phyloP scores from a whole-genome alignment of 2,888 invertebrate species.

The Archips crataeganus region DNA sequence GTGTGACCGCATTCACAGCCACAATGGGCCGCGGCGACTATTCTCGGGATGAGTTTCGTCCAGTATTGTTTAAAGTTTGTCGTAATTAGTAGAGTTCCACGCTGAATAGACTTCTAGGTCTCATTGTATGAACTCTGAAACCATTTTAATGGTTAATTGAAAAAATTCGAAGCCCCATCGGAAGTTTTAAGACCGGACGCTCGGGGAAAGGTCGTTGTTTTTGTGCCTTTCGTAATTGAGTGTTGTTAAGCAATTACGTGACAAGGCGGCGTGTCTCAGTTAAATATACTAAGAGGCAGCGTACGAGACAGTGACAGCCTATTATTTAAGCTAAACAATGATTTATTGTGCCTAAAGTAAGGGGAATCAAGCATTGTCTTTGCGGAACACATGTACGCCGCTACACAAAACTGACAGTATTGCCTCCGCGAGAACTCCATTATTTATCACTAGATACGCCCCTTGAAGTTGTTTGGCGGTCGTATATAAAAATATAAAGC shows the following conservation, averaged over 20 bases:
- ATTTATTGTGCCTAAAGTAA: slow-evolving; percentile 39
- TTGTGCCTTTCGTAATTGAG: slow-evolving; percentile 16
- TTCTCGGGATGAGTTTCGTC: slow-evolving; percentile 43
- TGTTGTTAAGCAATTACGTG: slow-evolving; percentile 28
- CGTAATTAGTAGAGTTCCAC: slow-evolving; percentile 43
- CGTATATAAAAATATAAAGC: not conserved
- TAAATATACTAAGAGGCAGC: slow-evolving; percentile 27
- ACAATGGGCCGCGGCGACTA: slow-evolving; percentile 41
- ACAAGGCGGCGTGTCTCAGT: slow-evolving; percentile 17
- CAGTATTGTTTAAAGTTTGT: slow-evolving; percentile 44
- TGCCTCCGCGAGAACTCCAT: slow-evolving; percentile 33
- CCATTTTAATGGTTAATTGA: slow-evolving; percentile 40
- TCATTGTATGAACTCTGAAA: slow-evolving; percentile 41
- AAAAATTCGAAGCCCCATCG: slow-evolving; percentile 31
- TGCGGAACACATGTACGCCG: slow-evolving; percentile 39
- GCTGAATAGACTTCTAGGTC: slow-evolving; percentile 42
- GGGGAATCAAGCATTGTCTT: slow-evolving; percentile 40
- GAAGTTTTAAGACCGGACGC: slow-evolving; percentile 3
- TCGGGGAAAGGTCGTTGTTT: slow-evolving; percentile 2
- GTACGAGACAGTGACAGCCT: slow-evolving; percentile 37
- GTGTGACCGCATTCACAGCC: slow-evolving; percentile 39
- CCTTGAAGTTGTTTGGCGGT: not conserved
- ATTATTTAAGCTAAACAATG: slow-evolving; percentile 43
- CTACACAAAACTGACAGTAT: slow-evolving; percentile 36
- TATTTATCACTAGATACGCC: slow-evolving; percentile 36